Evolutionary conservation across 2,113 vertebrate species (phyloP).

Genomic region (Platysternon megacephalum): DNA sequence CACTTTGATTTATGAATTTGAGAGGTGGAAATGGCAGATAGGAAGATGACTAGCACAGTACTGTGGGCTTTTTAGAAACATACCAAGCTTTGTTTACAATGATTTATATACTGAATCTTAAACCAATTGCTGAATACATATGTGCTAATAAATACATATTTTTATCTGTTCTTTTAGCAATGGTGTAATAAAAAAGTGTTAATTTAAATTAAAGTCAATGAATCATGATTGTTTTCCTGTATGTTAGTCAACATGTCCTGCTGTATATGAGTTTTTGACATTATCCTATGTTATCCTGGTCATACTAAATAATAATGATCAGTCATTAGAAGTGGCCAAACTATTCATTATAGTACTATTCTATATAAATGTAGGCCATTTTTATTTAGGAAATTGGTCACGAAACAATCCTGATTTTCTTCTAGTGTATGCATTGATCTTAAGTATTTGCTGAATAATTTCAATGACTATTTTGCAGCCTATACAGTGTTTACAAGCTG

Average conservation of each 20-base stretch:
- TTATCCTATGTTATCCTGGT: background rate
- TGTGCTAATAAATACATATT: background rate
- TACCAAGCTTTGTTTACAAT: background rate
- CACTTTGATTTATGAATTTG: conserved; percentile 8
- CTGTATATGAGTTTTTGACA: background rate
- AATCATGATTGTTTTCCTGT: background rate
- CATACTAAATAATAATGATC: background rate
- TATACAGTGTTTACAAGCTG: background rate
- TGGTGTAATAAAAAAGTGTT: background rate
- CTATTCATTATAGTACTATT: background rate
- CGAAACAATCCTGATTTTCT: background rate
- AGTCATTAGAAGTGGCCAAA: background rate
- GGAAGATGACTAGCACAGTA: background rate
- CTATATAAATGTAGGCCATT: background rate
- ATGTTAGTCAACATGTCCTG: background rate
- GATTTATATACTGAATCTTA: background rate
- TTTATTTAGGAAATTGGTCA: background rate
- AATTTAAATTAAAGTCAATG: background rate
- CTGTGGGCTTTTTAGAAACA: background rate
- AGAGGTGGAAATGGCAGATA: background rate
- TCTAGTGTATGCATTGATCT: background rate
- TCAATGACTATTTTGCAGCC: background rate
- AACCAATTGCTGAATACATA: background rate
- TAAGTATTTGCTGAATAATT: background rate
- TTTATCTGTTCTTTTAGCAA: background rate